Percentiles rank a stretch among this genome's conserved stretches.
These are phyloP conservation scores for Ptiloglossa arizonensis DNA, from an alignment of 1,140 invertebrate species.

Conservation along the genomic window DNA sequence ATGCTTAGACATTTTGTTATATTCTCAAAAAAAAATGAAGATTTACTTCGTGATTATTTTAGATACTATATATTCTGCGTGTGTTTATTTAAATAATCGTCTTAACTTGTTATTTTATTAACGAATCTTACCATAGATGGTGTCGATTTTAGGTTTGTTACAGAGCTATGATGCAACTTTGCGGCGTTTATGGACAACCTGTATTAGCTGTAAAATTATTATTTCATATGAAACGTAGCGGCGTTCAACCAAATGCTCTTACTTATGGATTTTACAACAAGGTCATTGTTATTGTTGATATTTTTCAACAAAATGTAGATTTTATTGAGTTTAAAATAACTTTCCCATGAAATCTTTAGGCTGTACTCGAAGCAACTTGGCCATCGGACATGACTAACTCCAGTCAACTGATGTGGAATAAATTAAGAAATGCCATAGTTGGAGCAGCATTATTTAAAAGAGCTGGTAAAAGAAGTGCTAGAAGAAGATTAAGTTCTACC, in stretches of 20 bases:
- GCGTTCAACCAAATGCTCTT: slow-evolving; percentile 97
- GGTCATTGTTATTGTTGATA: slow-evolving; percentile 56
- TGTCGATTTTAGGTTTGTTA: slow-evolving; percentile 91
- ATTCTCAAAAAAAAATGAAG: no score
- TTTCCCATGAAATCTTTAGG: slow-evolving; percentile 73
- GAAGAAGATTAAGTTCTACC: slow-evolving; percentile 78
- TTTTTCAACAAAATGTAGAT: slow-evolving; percentile 7
- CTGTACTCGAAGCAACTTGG: slow-evolving; percentile 97
- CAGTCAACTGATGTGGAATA: slow-evolving; percentile 95
- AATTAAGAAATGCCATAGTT: slow-evolving; percentile 94
- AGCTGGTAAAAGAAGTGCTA: slow-evolving; percentile 85
- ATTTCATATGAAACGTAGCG: slow-evolving; percentile 96
- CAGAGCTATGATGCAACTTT: slow-evolving; percentile 98
- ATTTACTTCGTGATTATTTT: neutral
- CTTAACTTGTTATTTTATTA: slow-evolving; percentile 10
- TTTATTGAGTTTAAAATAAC: slow-evolving; percentile 12
- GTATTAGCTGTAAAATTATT: slow-evolving; percentile 96
- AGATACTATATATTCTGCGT: neutral
- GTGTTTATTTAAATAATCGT: neutral
- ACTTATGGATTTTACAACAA: slow-evolving; percentile 93
- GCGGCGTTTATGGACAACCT: slow-evolving; percentile 96
- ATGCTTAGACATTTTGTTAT: no score
- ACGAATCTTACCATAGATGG: slow-evolving; percentile 14
- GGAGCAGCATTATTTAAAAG: slow-evolving; percentile 93
- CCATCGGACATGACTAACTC: slow-evolving; percentile 92